phyloP scores from a whole-genome alignment of 2,888 invertebrate species.

The Malachius bipustulatus region DNA sequence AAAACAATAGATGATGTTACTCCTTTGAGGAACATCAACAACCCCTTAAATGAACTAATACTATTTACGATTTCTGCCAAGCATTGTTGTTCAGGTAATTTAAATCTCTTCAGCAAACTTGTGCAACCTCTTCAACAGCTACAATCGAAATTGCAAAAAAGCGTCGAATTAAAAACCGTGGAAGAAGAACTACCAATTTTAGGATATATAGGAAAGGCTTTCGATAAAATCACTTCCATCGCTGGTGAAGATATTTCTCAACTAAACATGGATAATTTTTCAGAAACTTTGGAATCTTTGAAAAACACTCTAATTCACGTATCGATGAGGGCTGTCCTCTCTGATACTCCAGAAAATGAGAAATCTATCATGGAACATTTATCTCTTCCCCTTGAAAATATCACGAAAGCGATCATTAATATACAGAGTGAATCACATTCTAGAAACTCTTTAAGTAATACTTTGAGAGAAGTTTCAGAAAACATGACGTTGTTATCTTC shows the following conservation, averaged over 20 bases:
- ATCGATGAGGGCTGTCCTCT: constrained; percentile 31
- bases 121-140: constrained; percentile 26
- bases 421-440: constrained; percentile 24
- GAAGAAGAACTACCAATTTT: constrained; percentile 26
- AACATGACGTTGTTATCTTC: no score
- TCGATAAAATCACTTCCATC: constrained; percentile 20
- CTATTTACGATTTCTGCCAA: constrained; percentile 26
- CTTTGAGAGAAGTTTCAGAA: neutral
- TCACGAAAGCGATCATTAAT: constrained; percentile 30
- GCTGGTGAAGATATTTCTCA: constrained; percentile 13
- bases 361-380: constrained; percentile 29
- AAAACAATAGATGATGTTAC: constrained; percentile 22
- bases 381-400: constrained; percentile 28
- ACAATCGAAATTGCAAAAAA: constrained; percentile 22
- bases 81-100: constrained; percentile 23
- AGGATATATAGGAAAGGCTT: constrained; percentile 24
- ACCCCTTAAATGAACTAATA: constrained; percentile 25
- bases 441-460: neutral
- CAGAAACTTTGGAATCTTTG: constrained; percentile 18
- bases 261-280: constrained; percentile 15
- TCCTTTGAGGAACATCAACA: constrained; percentile 25
- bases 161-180: constrained; percentile 21
- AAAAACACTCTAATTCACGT: constrained; percentile 32
- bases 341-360: constrained; percentile 20
- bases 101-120: constrained; percentile 26